Percentiles rank a stretch among this genome's conserved stretches.
Evolutionary conservation across 2,888 invertebrate genomes (phyloP).

Genomic region (Neria commutata): DNA sequence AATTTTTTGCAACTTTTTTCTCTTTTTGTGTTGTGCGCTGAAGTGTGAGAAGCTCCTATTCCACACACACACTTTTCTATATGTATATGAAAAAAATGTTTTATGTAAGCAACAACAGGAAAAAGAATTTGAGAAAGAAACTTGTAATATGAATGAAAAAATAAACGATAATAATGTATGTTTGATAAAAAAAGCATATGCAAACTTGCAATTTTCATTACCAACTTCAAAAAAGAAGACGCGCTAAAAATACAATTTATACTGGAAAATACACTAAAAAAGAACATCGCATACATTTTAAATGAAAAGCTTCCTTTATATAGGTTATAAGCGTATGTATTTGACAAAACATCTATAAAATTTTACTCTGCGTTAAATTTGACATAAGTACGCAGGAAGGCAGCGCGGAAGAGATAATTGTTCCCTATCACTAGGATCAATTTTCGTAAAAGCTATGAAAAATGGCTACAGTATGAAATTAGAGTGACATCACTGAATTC

Average conservation of each 20-base stretch:
- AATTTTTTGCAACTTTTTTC: conserved; percentile 25
- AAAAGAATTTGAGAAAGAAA: conserved; percentile 1
- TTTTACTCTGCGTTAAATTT: not conserved
- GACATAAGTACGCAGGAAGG: not conserved
- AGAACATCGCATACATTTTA: not conserved
- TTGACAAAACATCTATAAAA: too few species aligned
- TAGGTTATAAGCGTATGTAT: too few species aligned
- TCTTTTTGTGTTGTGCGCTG: too few species aligned
- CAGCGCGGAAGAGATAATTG: not conserved
- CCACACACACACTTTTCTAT: conserved; percentile 28
- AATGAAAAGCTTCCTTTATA: too few species aligned
- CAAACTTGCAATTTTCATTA: not conserved
- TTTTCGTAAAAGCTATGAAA: too few species aligned
- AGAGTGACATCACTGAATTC: not conserved
- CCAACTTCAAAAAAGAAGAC: not conserved
- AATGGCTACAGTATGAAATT: too few species aligned
- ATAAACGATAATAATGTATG: not conserved
- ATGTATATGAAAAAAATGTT: too few species aligned
- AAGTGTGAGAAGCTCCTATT: conserved; percentile 25
- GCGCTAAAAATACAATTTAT: not conserved
- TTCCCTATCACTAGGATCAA: too few species aligned
- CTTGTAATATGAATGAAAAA: conserved; percentile 9
- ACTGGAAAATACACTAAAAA: not conserved
- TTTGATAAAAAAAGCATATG: not conserved
- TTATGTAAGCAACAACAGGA: not conserved